Percentiles rank a stretch among this genome's conserved stretches.
Evolutionary conservation across 2,888 invertebrate genomes (phyloP).

Genomic region (Halictus ligatus): DNA sequence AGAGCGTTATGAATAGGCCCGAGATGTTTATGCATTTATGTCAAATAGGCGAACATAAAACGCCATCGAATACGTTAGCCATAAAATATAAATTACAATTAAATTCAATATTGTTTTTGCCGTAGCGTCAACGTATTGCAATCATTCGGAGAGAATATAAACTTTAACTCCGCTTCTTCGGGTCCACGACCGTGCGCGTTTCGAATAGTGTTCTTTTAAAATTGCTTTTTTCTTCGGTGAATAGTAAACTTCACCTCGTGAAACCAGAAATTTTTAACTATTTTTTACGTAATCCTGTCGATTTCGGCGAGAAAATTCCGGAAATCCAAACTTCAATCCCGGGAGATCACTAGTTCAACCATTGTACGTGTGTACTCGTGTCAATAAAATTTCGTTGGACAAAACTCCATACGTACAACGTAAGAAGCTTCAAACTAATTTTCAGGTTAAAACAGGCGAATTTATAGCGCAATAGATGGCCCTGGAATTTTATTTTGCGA

Average conservation of each 20-base stretch:
- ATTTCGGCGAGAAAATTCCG: too few species aligned
- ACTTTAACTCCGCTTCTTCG: background rate
- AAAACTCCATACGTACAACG: too few species aligned
- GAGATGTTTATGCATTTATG: background rate
- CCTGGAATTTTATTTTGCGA: background rate
- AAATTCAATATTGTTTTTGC: background rate
- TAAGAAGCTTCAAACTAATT: background rate
- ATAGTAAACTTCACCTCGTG: too few species aligned
- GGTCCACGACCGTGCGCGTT: background rate
- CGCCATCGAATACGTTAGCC: background rate
- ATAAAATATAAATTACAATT: background rate
- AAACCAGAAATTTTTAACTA: too few species aligned
- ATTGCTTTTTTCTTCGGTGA: background rate
- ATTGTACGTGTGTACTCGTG: too few species aligned
- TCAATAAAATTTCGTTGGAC: too few species aligned
- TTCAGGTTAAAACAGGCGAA: too few species aligned
- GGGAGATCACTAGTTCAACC: too few species aligned
- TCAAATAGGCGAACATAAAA: background rate
- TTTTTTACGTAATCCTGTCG: too few species aligned
- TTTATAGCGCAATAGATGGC: background rate
- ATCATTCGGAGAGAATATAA: background rate
- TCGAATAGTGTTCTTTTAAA: background rate
- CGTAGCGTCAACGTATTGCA: background rate
- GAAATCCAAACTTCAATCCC: too few species aligned
- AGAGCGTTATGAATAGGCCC: background rate